phyloP scores from a whole-genome alignment of 2,113 vertebrate species.

The Enhydra lutris region DNA sequence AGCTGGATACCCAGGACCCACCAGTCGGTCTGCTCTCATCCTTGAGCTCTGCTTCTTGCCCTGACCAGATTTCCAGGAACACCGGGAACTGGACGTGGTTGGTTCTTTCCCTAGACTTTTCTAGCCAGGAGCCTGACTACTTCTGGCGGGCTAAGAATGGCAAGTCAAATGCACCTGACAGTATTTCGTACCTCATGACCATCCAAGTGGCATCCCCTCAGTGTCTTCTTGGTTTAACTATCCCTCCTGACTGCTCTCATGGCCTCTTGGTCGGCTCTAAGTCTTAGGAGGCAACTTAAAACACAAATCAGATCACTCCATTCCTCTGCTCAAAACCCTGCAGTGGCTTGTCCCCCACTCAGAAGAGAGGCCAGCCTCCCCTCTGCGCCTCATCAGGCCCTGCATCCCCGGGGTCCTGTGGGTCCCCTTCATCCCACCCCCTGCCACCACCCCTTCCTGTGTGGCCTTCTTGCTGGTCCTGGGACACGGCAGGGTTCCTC shows the following conservation, averaged over 20 bases:
- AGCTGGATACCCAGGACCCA: background rate
- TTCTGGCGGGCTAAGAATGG: background rate
- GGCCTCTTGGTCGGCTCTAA: background rate
- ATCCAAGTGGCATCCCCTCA: background rate
- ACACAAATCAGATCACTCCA: background rate
- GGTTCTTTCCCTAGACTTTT: background rate
- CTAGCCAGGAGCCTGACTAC: background rate
- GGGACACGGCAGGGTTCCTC: background rate
- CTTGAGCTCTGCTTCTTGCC: background rate
- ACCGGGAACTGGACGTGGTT: too few species aligned
- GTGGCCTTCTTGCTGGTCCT: background rate
- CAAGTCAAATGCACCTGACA: background rate
- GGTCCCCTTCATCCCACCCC: background rate
- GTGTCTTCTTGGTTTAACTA: background rate
- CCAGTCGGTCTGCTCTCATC: background rate
- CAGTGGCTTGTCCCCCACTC: background rate
- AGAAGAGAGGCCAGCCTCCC: background rate
- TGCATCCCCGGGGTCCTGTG: background rate
- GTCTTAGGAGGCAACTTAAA: background rate
- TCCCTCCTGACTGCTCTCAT: background rate
- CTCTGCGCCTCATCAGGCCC: rapidly evolving
- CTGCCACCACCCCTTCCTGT: background rate
- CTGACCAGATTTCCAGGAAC: background rate
- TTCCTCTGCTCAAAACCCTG: background rate
- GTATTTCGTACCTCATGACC: background rate